Evolutionary conservation across 2,797 vertebrate species (phyloP).

Genomic region (Protosalanx chinensis): DNA sequence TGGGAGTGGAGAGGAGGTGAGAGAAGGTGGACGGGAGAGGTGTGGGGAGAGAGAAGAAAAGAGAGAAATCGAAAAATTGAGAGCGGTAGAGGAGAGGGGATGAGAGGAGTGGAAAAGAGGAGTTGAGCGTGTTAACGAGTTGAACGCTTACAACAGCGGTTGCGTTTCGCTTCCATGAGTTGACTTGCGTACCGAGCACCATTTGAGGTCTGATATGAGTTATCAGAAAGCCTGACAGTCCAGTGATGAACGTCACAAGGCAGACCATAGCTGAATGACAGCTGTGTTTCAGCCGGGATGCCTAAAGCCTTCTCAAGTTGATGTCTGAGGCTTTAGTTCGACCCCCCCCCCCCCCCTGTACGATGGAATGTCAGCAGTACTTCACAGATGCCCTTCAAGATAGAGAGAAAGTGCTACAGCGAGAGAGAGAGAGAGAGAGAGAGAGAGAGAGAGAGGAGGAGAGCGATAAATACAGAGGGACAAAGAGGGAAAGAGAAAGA

Average conservation of each 20-base stretch:
- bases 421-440: neutral
- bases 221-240: neutral
- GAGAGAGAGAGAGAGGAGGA: neutral
- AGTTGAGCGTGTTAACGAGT: too few relatives aligned
- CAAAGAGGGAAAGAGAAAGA: neutral
- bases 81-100: neutral
- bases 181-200: neutral
- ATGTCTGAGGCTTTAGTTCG: neutral
- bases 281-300: neutral
- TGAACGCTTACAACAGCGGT: too few relatives aligned
- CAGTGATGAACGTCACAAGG: neutral
- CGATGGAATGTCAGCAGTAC: neutral
- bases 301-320: neutral
- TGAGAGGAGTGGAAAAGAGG: neutral
- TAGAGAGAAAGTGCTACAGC: neutral
- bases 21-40: neutral
- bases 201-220: neutral
- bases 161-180: too few relatives aligned
- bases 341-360: neutral
- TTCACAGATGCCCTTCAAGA: neutral
- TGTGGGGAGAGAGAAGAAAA: neutral
- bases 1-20: neutral
- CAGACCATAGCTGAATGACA: neutral
- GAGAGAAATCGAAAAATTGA: too few relatives aligned
- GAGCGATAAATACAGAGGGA: neutral